Base-by-base conservation (phyloP, 2,113 vertebrate species). In the Prunella himalayana region DNA sequence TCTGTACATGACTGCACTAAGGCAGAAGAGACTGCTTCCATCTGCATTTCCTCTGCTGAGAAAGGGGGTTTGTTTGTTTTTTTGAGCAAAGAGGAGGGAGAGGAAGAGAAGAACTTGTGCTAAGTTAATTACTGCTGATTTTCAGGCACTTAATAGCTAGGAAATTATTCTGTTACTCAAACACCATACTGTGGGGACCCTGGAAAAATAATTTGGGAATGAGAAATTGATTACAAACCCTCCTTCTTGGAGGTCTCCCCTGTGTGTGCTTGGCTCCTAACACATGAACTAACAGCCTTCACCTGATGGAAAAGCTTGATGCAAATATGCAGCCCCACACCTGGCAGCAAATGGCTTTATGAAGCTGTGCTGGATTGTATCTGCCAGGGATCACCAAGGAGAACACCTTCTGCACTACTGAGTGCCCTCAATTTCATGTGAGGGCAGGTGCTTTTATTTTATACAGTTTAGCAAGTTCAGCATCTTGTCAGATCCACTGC, bases 111-210 rank as follows among this genome's bases (percentile, higher is more conserved):
- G 79, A 93, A 79, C 73, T 88, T 94, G 88, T 4, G 4, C 64
- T 88, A 57, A 90, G 72, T 83, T 96, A 96, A 96, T 96, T 94
- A 93, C 88, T 84, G 86, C 71, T 94, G 85, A 90, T 96, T 95
- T 96, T 92, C 90, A 94, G 83, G 61, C 73, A 78, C 88, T 84
- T 96, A 92, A 86, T 84, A 90, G 88, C 79, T 78, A 94, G 53
- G 83, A 96, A 93, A 90, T 95, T 97, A 86, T 84, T 93, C 93
- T 96, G 80, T 90, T 97, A 94, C 90, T 93, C 88, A 86, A 96
- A 92, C 53, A 92, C 37, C 60, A 81, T 92, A 84, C 90, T 83
- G 88, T 75, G 88, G 93, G 80, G 79, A 96, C 76, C 69, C 88
- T 84, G 80, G 64, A 92, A 87, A 95, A 94, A 96, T 88, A 94